Conservation (phyloP, 2,113 vertebrate genomes). For the Corydoras sp. region DNA sequence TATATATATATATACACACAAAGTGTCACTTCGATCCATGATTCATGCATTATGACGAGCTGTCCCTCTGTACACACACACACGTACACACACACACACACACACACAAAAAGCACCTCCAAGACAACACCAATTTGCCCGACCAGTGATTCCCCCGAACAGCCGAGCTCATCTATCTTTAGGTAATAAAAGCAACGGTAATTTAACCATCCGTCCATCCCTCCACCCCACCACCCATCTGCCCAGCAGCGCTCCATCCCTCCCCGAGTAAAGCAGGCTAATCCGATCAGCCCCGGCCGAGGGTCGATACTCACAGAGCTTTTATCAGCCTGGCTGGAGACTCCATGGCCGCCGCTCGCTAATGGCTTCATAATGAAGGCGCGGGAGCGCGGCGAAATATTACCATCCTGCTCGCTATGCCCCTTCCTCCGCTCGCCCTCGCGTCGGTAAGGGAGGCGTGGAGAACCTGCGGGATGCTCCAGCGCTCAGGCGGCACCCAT, state of each 20-base stretch:
- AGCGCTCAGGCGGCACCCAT: conserved; percentile 45
- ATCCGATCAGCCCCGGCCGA: conserved; percentile 47
- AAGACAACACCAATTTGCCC: background rate
- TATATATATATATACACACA: too few species aligned
- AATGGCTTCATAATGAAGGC: conserved; percentile 98
- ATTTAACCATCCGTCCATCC: conserved; percentile 9
- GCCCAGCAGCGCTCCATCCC: conserved; percentile 27
- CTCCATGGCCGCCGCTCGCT: conserved; percentile 91
- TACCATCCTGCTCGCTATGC: conserved; percentile 78
- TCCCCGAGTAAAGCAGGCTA: conserved; percentile 22
- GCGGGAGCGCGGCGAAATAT: conserved; percentile 74
- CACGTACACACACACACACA: conserved; percentile 3
- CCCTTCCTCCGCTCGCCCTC: conserved; percentile 52
- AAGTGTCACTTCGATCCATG: too few species aligned
- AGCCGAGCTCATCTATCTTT: background rate
- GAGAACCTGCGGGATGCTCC: conserved; percentile 61
- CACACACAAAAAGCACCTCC: background rate
- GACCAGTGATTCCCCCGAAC: too few species aligned
- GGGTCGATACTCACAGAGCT: conserved; percentile 85
- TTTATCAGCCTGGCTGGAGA: conserved; percentile 93
- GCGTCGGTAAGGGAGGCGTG: conserved; percentile 56
- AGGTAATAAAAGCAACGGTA: background rate
- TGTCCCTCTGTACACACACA: background rate
- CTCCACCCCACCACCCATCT: background rate
- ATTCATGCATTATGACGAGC: too few species aligned